Base-by-base conservation (phyloP, 1,140 invertebrate species). In the Calycopis cecrops region DNA sequence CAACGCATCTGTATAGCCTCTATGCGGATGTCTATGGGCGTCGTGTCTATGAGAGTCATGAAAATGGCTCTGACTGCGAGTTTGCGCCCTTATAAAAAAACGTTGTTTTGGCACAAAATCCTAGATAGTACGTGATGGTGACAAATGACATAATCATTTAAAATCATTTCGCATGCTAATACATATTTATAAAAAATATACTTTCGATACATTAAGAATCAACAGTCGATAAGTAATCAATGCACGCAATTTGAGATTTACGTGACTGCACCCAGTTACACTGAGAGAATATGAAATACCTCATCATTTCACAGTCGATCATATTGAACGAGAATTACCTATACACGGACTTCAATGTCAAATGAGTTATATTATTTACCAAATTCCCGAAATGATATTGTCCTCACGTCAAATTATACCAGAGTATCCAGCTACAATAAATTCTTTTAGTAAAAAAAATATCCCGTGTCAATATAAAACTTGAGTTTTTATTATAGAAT, bases 131-230 rank as follows among this genome's bases (percentile, higher is more conserved):
- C 14, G 12, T 17, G 40, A 16, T 16, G n/a, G 7, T 16, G 21
- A 28, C 6, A 28, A 3, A 28, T 44, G 40, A 16, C 14, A 12
- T 44, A 16, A 28, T 28, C 21, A 11, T 9, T 11, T 17, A 44
- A 17, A 12, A 44, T 44, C 28, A 14, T 50, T 9, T n/a, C 16
- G 28, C 48, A 35, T 50, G 28, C 34, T 33, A 28, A 50, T 50
- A 35, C 28, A 33, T 50, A 35, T 35, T 50, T 50, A 50, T 35
- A 50, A 49, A 50, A n/a, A 50, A 44, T 44, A 44, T 44, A 44
- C 40, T 44, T 44, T 44, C 40, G 40, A 44, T 44, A 16, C 40
- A 44, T 44, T 44, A 44, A 14, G 14, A 44, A 44, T 44, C 40
- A 44, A 14, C 17, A 17, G 40, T 50, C 34, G 48, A 16, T 50